Evolutionary conservation across 2,113 vertebrate species (phyloP).

Genomic region (Dryoscopus gambensis): DNA sequence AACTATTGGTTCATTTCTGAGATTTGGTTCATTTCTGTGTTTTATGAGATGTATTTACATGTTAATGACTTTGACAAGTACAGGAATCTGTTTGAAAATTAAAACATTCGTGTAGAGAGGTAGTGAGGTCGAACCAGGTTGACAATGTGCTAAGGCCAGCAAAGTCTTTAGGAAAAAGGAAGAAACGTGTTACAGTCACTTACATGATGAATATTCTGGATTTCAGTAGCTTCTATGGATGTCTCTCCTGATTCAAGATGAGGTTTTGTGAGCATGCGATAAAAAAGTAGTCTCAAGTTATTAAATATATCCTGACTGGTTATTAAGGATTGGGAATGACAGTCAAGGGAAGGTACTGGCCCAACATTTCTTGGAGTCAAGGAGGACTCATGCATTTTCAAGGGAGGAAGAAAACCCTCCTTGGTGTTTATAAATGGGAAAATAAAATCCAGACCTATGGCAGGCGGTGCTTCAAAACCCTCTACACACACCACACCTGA

Average conservation of each 20-base stretch:
- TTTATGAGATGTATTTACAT: constrained; percentile 57
- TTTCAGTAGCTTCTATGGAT: neutral
- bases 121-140: neutral
- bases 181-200: neutral
- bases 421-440: neutral
- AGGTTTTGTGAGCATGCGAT: neutral
- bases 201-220: neutral
- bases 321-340: neutral
- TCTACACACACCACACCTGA: neutral
- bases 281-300: neutral
- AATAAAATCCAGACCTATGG: neutral
- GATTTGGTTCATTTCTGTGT: constrained; percentile 1
- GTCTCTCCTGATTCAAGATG: neutral
- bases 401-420: neutral
- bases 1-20: constrained; percentile 16
- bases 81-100: neutral
- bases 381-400: neutral
- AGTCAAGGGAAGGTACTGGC: neutral
- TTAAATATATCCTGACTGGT: neutral
- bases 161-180: neutral
- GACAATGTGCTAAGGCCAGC: neutral
- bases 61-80: constrained; percentile 36
- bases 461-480: neutral
- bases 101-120: neutral
- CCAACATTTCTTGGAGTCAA: neutral